These are phyloP conservation scores for Phengaris alcon DNA, from an alignment of 2,888 invertebrate species.

Conservation along the genomic window DNA sequence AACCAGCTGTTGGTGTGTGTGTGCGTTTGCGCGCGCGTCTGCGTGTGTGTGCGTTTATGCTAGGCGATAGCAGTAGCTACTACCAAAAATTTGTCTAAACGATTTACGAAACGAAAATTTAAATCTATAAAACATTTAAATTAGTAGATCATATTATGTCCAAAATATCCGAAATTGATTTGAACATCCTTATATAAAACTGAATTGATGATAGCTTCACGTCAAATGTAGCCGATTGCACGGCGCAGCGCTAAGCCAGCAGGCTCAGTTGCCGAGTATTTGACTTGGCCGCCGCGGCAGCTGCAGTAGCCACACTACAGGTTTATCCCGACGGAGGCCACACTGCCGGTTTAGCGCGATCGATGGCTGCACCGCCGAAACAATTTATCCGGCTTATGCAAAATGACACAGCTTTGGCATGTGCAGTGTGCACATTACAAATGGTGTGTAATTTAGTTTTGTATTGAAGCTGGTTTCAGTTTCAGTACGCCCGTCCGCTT, in stretches of 20 bases:
- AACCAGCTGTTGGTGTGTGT: too few species aligned
- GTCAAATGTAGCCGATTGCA: neutral
- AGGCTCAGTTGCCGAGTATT: conserved; percentile 33
- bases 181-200: neutral
- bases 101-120: too few species aligned
- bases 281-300: conserved; percentile 30
- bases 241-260: neutral
- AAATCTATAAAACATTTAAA: too few species aligned
- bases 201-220: neutral
- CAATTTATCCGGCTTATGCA: conserved; percentile 11
- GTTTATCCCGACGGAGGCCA: neutral
- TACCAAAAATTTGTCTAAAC: too few species aligned
- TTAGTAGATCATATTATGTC: too few species aligned
- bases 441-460: neutral
- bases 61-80: too few species aligned
- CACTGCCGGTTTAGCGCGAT: too few species aligned
- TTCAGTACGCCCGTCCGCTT: neutral
- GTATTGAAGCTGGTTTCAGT: neutral
- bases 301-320: neutral
- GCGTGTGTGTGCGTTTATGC: too few species aligned
- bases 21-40: too few species aligned
- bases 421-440: neutral
- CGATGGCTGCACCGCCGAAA: neutral
- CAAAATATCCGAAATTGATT: too few species aligned
- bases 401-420: neutral